Base-by-base conservation (phyloP, 2,888 invertebrate genomes). In the Serrognathus titanus region DNA sequence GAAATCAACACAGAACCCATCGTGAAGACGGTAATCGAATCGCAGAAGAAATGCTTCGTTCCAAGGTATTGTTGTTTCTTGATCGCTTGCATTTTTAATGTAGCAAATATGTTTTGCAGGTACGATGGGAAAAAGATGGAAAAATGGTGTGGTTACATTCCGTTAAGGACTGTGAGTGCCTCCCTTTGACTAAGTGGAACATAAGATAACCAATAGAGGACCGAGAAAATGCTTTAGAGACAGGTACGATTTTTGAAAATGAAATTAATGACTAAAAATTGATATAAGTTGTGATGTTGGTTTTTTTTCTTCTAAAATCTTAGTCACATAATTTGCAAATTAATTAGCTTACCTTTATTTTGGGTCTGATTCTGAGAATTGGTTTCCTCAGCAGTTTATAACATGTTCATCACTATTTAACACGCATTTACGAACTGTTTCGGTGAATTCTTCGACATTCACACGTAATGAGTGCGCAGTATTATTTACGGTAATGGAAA, bases 121-220 rank as follows among this genome's bases (percentile, higher is more conserved):
- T 85, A 82, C 65, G 82, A 82, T 47, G 86, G 85, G 1, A 82
- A 82, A 1, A 73, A 75, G 1, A 97, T 98, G 97, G 87, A 87
- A n/a, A n/a, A 73, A 96, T 98, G 96, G 85, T 97, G 2, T 83
- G 83, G 62, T 70, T 94, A 41, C 75, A 83, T 11, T 90, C 90
- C 7, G 82, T 89, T 76, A 80, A 86, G 2, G 90, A 89, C 69
- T 93, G 90, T 79, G 82, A 88, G 50, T 80, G 70, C 9, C 79
- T 94, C 55, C 90, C 92, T 0, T 67, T 88, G 49, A 95, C 94
- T 0, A 90, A 87, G 68, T 97, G 96, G 88, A 91, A 94, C 51
- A 97, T 98, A 52, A 89, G 90, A 66, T 97, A 97, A 77, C 97
- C 97, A 1, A 75, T 83, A 12, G 88, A 89, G 53, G 59, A 67